A percentile compares a stretch with the other conserved stretches of the same genome.
Evolutionary conservation across 1,140 invertebrate genomes (phyloP).

Genomic region (Micrasema minimum): DNA sequence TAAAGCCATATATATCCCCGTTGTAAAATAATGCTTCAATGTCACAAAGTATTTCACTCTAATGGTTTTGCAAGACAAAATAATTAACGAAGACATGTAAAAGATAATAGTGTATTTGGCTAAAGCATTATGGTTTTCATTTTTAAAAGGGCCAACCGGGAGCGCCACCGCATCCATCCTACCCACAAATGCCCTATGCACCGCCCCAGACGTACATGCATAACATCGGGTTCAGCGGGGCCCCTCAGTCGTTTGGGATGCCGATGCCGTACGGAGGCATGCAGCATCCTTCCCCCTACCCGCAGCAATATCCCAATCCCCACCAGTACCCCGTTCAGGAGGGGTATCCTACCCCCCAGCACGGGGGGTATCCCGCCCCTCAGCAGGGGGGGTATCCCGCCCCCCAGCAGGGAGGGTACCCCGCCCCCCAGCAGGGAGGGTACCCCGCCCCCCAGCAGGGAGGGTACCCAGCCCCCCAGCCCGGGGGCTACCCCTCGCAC

Average conservation of each 20-base stretch:
- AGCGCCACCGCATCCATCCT: conserved; percentile 47
- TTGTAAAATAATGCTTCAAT: conserved; percentile 8
- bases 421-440: conserved; percentile 41
- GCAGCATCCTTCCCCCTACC: conserved; percentile 55
- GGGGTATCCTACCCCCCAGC: conserved; percentile 50
- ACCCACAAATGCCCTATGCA: conserved; percentile 57
- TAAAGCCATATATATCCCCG: background rate
- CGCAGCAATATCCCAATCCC: conserved; percentile 58
- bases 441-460: conserved; percentile 54
- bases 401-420: conserved; percentile 53
- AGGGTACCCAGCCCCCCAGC: conserved; percentile 54
- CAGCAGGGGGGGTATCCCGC: conserved; percentile 46
- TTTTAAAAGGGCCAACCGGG: conserved; percentile 61
- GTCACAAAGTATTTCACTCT: conserved; percentile 40
- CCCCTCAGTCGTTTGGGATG: conserved; percentile 66
- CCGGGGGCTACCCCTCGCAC: conserved; percentile 51
- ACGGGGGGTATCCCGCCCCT: conserved; percentile 53
- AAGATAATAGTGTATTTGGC: background rate
- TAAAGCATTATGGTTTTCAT: conserved; percentile 46
- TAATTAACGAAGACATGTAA: conserved; percentile 17
- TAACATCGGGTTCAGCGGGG: conserved; percentile 64
- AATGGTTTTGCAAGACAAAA: conserved; percentile 17
- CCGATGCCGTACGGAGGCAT: conserved; percentile 63
- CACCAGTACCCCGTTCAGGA: conserved; percentile 34
- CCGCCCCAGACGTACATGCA: conserved; percentile 61